phyloP scores from a whole-genome alignment of 2,888 invertebrate genomes.

The Macrostomum cliftonense region DNA sequence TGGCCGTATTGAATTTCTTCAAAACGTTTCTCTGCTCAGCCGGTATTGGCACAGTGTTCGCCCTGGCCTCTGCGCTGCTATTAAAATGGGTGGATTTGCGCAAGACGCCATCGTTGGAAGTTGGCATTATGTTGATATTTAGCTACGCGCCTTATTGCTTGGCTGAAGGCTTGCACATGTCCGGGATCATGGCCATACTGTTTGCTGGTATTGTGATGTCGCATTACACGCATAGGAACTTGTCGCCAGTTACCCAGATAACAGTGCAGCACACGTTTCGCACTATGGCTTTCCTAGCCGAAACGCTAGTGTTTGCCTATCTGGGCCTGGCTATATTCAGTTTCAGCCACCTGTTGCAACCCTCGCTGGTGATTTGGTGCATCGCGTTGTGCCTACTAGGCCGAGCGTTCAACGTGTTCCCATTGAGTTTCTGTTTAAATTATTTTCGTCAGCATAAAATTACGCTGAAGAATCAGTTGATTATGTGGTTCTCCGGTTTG shows the following conservation, averaged over 20 bases:
- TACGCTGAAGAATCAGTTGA: slow-evolving; percentile 91
- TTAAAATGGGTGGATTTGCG: slow-evolving; percentile 11
- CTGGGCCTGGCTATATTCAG: slow-evolving; percentile 80
- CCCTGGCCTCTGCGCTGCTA: slow-evolving; percentile 65
- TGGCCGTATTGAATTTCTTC: slow-evolving; percentile 68
- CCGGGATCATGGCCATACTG: slow-evolving; percentile 95
- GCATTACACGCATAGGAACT: slow-evolving; percentile 92
- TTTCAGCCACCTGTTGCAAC: slow-evolving; percentile 73
- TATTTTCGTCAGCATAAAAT: slow-evolving; percentile 91
- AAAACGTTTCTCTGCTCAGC: slow-evolving; percentile 96
- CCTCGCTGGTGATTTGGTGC: slow-evolving; percentile 76
- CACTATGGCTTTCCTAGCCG: slow-evolving; percentile 83
- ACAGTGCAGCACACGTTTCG: slow-evolving; percentile 88
- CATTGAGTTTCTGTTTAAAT: slow-evolving; percentile 73
- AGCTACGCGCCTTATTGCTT: slow-evolving; percentile 93
- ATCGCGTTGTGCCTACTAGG: slow-evolving; percentile 74
- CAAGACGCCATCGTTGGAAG: slow-evolving; percentile 65
- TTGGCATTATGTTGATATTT: slow-evolving; percentile 92
- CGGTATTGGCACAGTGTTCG: slow-evolving; percentile 81
- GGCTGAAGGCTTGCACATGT: slow-evolving; percentile 82
- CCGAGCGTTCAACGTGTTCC: slow-evolving; percentile 87
- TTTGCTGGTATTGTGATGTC: slow-evolving; percentile 99
- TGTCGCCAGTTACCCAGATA: slow-evolving; percentile 92
- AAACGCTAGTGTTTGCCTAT: slow-evolving; percentile 96
- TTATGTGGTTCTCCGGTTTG: slow-evolving; percentile 95